phyloP scores from a whole-genome alignment of 2,113 vertebrate genomes.

The Brachypteracias leptosomus region DNA sequence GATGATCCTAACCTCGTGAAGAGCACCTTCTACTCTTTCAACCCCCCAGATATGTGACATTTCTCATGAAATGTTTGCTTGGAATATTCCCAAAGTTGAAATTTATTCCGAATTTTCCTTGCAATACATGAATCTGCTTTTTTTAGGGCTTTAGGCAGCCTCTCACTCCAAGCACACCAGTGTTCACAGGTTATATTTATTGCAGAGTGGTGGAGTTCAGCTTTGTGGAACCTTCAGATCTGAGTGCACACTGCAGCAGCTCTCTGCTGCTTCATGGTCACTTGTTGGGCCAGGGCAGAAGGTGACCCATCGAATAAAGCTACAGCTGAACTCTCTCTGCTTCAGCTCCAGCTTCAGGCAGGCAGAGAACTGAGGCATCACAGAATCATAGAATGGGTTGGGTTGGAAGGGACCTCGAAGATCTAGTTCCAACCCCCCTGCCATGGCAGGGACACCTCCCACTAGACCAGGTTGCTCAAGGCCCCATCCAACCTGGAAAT shows the following conservation, averaged over 20 bases:
- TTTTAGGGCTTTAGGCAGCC: not conserved
- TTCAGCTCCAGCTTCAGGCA: too few species aligned
- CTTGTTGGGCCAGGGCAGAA: not conserved
- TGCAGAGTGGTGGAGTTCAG: not conserved
- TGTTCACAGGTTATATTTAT: not conserved
- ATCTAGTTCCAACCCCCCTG: not conserved
- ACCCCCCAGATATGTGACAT: not conserved
- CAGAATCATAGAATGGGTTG: not conserved
- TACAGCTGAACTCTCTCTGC: not conserved
- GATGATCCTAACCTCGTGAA: not conserved
- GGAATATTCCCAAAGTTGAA: not conserved
- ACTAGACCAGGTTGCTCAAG: not conserved
- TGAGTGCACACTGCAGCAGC: not conserved
- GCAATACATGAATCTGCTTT: not conserved
- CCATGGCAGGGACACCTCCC: not conserved
- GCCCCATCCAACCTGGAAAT: not conserved
- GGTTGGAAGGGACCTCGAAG: not conserved
- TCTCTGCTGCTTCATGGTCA: not conserved
- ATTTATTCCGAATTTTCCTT: not conserved
- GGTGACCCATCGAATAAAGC: not conserved
- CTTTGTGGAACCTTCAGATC: too few species aligned
- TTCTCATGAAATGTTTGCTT: not conserved
- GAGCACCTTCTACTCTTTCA: not conserved
- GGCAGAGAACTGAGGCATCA: not conserved
- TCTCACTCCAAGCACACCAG: not conserved